phyloP scores from a whole-genome alignment of 2,797 vertebrate genomes.

The Hippoglossus hippoglossus region DNA sequence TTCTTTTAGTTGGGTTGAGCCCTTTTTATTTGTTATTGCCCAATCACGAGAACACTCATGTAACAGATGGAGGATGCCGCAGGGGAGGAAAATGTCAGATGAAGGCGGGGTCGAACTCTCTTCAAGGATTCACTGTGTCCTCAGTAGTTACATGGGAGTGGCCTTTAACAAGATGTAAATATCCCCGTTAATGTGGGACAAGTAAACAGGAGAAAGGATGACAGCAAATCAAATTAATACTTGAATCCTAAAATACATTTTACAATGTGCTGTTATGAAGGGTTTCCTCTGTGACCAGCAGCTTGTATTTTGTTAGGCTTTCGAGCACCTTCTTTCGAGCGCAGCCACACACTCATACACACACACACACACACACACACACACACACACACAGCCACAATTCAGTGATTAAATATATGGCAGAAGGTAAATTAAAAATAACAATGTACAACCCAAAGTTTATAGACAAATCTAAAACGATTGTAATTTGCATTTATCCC shows the following conservation, averaged over 20 bases:
- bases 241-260: neutral
- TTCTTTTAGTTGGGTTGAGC: slow-evolving; percentile 35
- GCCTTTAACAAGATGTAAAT: slow-evolving; percentile 7
- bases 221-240: slow-evolving; percentile 13
- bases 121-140: slow-evolving; percentile 18
- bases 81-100: slow-evolving; percentile 32
- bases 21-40: slow-evolving; percentile 38
- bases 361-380: slow-evolving; percentile 27
- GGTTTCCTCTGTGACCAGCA: slow-evolving; percentile 67
- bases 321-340: slow-evolving; percentile 68
- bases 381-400: slow-evolving; percentile 42
- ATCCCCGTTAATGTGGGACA: slow-evolving; percentile 2
- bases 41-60: slow-evolving; percentile 26
- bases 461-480: slow-evolving; percentile 31
- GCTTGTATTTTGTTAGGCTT: slow-evolving; percentile 78
- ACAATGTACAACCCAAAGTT: slow-evolving; percentile 35
- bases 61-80: slow-evolving; percentile 50
- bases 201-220: neutral
- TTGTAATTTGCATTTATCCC: slow-evolving; percentile 28
- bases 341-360: slow-evolving; percentile 46
- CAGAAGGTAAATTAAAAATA: slow-evolving; percentile 20
- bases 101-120: neutral
- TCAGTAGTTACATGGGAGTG: neutral
- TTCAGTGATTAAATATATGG: slow-evolving; percentile 52
- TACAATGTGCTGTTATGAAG: slow-evolving; percentile 50